Percentiles rank a stretch among this genome's conserved stretches.
These are phyloP conservation scores for Willisornis vidua DNA, from an alignment of 2,113 vertebrate genomes.

Conservation along the genomic window DNA sequence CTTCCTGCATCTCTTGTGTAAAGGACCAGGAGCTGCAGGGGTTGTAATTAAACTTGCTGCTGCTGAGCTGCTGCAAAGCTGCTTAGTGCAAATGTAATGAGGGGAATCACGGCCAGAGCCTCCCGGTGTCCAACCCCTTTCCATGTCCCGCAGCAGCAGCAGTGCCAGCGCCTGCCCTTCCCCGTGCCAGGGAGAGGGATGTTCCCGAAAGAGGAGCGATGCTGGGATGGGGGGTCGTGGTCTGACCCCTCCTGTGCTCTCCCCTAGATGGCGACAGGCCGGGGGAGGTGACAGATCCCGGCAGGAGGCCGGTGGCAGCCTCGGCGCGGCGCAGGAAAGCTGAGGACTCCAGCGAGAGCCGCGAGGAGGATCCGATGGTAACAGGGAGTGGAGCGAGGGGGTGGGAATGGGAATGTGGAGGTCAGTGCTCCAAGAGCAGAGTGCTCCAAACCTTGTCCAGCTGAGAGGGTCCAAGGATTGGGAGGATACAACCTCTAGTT, in stretches of 20 bases:
- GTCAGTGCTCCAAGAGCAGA: neutral
- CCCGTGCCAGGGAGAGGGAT: fast-evolving
- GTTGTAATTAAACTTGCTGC: constrained; percentile 7
- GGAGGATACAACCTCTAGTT: too few relatives aligned
- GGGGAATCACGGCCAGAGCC: neutral
- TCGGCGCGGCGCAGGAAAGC: constrained; percentile 72
- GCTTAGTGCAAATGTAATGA: neutral
- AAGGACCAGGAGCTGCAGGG: neutral
- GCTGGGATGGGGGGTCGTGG: neutral
- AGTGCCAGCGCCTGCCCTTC: neutral
- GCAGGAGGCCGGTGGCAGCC: constrained; percentile 67
- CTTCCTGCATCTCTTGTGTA: neutral
- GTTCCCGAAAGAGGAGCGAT: fast-evolving
- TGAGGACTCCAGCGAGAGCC: constrained; percentile 90
- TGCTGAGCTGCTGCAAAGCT: neutral
- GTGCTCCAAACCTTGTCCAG: neutral
- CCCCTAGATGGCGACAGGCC: constrained; percentile 86
- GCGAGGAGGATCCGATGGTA: constrained; percentile 86
- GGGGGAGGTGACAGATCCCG: constrained; percentile 82
- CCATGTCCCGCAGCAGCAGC: fast-evolving
- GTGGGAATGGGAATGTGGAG: neutral
- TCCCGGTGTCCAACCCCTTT: neutral
- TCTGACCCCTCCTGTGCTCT: neutral
- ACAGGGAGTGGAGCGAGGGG: neutral
- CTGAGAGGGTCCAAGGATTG: neutral